Evolutionary conservation across 2,888 invertebrate species (phyloP).

Genomic region (Lepidocyrtoides sp.): DNA sequence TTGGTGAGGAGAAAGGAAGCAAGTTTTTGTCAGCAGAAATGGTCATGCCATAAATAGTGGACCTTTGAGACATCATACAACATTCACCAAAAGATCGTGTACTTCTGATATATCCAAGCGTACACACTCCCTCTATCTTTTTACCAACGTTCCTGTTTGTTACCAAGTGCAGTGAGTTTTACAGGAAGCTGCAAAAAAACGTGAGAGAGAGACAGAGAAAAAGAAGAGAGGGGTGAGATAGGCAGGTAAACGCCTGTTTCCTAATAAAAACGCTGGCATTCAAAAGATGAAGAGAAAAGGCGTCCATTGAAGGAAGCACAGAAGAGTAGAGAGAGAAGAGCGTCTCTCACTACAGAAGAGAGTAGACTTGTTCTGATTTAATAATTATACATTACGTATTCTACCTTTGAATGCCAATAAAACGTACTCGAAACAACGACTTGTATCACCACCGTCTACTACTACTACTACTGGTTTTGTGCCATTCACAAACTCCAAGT

Average conservation of each 20-base stretch:
- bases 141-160: not conserved
- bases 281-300: not conserved
- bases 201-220: not conserved
- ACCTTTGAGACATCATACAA: slow-evolving; percentile 72
- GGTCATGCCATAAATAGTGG: slow-evolving; percentile 66
- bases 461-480: not conserved
- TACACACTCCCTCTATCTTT: not conserved
- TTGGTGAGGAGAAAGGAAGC: slow-evolving; percentile 55
- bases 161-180: not conserved
- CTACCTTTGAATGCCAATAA: slow-evolving; percentile 21
- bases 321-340: too few species aligned
- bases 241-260: not conserved
- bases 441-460: too few species aligned
- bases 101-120: slow-evolving; percentile 44
- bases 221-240: not conserved
- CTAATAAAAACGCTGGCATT: not conserved
- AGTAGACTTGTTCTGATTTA: not conserved
- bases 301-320: not conserved
- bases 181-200: not conserved
- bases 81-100: slow-evolving; percentile 67
- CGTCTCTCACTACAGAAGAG: too few species aligned
- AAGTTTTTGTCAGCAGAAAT: slow-evolving; percentile 72
- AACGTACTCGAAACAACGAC: too few species aligned
- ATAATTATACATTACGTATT: slow-evolving; percentile 20
- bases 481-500: too few species aligned